Evolutionary conservation across 2,888 invertebrate species (phyloP), one percentile per base, ranked within the genome.

Genomic region (Apoda limacodes): DNA sequence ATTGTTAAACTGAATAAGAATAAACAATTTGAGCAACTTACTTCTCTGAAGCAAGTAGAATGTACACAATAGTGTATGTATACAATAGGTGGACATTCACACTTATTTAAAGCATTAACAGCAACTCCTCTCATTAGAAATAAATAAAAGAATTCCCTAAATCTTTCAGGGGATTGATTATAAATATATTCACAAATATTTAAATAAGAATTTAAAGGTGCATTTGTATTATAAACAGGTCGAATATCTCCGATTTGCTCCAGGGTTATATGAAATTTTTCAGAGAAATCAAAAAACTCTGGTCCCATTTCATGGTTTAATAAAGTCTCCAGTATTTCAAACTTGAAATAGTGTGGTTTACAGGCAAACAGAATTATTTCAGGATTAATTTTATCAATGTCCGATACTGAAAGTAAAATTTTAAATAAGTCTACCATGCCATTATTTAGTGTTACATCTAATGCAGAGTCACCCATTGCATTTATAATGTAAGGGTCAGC

Each of bases 61-160:
- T 70, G 71, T 38, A 59, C 54, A 36, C 60, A 56, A 38, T 62
- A 66, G 43, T 75, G 75, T 32, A 74, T 54, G 38, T 71, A 76
- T 5, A 75, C 75, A 12, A 81, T 43, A 2, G 82, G 80, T 21
- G 82, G 80, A 42, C 80, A 80, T 46, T 81, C 76, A 43, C 59
- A 56, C 22, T 46, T 39, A 43, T 61, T 46, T n/a, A 51, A 35
- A 14, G 72, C 63, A 61, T 82, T 61, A 3, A 76, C 72, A 25
- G 58, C 43, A 3, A 71, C 63, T 11, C 81, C 82, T 48, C 67
- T 59, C 48, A 61, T 62, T 1, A 82, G 49, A 34, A 75, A 66
- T 30, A 75, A 53, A 46, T 68, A 60, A 35, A 82, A 67, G 28
- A 68, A 66, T 34, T 71, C 65, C 35, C 35, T 50, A 39, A 78